Base-by-base conservation (phyloP, 2,113 vertebrate genomes). In the Rattus rattus region DNA sequence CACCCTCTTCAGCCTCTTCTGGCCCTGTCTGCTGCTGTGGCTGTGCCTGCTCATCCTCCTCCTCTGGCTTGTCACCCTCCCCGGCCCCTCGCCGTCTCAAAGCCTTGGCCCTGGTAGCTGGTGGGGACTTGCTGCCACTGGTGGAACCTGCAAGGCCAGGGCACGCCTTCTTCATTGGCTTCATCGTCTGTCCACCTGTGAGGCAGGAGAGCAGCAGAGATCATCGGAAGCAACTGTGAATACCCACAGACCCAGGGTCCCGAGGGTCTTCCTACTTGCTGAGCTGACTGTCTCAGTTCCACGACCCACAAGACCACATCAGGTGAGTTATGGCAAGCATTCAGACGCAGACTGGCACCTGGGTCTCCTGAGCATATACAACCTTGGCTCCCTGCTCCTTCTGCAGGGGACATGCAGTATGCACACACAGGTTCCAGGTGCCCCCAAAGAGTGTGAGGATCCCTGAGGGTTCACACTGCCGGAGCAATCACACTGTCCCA, bases 101-200 rank as follows among this genome's bases (percentile, higher is more conserved):
- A 75, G 99, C 99, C 97, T 99, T 99, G 97, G 98, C 98, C 96
- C 99, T 98, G 26, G 99, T 98, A 90, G 99, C 98, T 22, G 98
- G 98, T 10, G 99, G 98, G 54, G 97, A 98, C 75, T 97, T 98
- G 96, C 98, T 94, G 92, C 96, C 90, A 2, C 97, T 94, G 86
- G 93, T 24, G 24, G 95, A 83, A 83, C 97, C 90, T 59, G 95
- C 73, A 80, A 98, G 95, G 97, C 99, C 95, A 98, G 91, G 16
- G 13, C 98, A 96, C 94, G 98, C 95, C 98, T 98, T 99, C 98
- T 99, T 99, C 97, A 98, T 96, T 22, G 99, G 98, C 98, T 99
- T 99, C 99, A 99, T 99, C 96, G 97, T 97, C 85, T 92, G 83
- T 69, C 79, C 24, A 63, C 97, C 98, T 98, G 90, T 26, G 52